Evolutionary conservation across 2,797 vertebrate genomes (phyloP), one percentile per base, ranked within the genome.

Genomic region (Sebastolobus alascanus): DNA sequence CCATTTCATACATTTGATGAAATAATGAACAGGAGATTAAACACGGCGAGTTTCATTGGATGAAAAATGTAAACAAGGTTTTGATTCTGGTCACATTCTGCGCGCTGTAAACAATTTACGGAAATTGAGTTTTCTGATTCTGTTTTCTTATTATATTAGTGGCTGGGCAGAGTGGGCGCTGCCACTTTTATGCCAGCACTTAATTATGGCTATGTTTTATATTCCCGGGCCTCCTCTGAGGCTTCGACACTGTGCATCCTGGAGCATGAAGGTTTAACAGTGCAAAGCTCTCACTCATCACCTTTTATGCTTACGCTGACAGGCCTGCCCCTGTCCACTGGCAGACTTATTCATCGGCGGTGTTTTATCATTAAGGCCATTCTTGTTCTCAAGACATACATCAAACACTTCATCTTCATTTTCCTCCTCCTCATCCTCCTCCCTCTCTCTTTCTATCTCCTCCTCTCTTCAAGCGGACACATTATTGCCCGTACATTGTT

Each of bases 241-340:
- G 59, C 73, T 88, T 76, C 80, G 27, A 65, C 82, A 69, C 80
- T 58, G 79, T 83, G 87, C 82, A 90, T 91, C 79, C 72, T 76
- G 80, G 82, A 86, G 86, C 85, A 83, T 84, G 87, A 90, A 89
- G 90, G 91, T 93, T 93, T 91, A 90, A 85, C 90, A 92, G 86
- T 78, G 83, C 83, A 86, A 89, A 90, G 75, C 88, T 90, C 89
- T 93, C 92, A 89, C 90, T 94, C 91, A 93, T 93, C 90, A 92
- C 89, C 82, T 92, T 94, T 91, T 92, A 89, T 90, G 89, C 90
- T 79, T 82, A 80, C 72, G 56, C 80, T 89, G 92, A 92, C 87
- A 91, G 84, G 78, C 80, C 86, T 35, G 86, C 86, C 73, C 73
- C 85, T 80, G 84, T 90, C 89, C 89, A 84, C 88, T 85, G 83